Evolutionary conservation across 1,140 invertebrate species (phyloP), one percentile per base, ranked within the genome.

Genomic region (Mamestra configurata): DNA sequence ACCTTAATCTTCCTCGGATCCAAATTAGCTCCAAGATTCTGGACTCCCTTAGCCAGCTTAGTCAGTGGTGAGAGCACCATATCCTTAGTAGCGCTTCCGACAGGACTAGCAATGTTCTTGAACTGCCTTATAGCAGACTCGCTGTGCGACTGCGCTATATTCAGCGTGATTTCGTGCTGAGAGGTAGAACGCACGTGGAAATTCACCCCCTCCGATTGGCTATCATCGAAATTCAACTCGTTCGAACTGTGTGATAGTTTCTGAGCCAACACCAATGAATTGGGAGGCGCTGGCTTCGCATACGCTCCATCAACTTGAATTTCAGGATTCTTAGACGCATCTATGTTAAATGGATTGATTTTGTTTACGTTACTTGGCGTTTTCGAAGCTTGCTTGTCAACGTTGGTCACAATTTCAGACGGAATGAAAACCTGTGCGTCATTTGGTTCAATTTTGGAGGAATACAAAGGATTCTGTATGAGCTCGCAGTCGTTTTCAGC

Each of bases 41-140:
- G 98, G 79, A 98, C 96, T 0, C 98, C 97, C 92, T 97, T 98
- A 0, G 98, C 98, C 20, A 98, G 94, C 87, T 98, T 98, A 0
- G 97, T 97, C 10, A 98, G 96, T 0, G 97, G 97, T 0, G 97
- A 97, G 24, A 97, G 88, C n/a, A 97, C 96, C 86, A 96, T 90
- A 85, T 97, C 97, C 85, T 96, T 97, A 1, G 97, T 96, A 15
- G 96, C 96, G 43, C 92, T 95, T 1, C 96, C 95, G 0, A 97
- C 96, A 0, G 97, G 97, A 94, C 96, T 97, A 0, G 97, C 96
- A 0, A 97, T 95, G 31, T 94, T 95, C 81, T 96, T 97, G 6
- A 97, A 95, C 75, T 97, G 96, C 84, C 96, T 97, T 5, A 98
- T 90, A 53, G 97, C 97, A 8, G 96, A 97, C 84, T 98, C 97